A percentile compares a stretch with the other conserved stretches of the same genome.
phyloP scores from a whole-genome alignment of 2,888 invertebrate genomes.

The Macrostomum cliftonense region DNA sequence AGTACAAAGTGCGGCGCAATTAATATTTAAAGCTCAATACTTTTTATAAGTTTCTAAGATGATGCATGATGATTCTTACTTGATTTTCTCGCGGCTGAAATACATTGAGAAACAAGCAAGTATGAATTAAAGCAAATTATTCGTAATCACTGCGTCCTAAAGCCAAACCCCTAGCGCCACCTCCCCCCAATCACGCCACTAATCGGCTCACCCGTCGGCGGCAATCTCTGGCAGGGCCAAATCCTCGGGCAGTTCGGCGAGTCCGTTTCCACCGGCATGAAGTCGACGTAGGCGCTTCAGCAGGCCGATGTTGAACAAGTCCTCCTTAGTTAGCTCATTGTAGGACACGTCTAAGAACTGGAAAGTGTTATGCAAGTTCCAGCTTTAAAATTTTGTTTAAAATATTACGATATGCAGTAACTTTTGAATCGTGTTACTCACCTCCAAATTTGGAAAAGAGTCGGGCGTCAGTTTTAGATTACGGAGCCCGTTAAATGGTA shows the following conservation, averaged over 20 bases:
- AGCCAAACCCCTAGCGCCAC: too few relatives aligned
- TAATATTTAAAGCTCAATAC: too few relatives aligned
- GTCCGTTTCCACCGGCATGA: constrained; percentile 30
- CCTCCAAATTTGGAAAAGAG: constrained; percentile 28
- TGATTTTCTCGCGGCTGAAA: too few relatives aligned
- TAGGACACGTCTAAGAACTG: constrained; percentile 34
- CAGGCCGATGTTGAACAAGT: constrained; percentile 26
- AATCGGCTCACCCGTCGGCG: neutral
- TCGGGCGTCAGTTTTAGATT: constrained; percentile 20
- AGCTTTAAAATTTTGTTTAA: neutral
- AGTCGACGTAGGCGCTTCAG: constrained; percentile 25
- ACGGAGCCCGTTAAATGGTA: constrained; percentile 31
- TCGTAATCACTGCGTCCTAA: too few relatives aligned
- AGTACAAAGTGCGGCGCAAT: too few relatives aligned
- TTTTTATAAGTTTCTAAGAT: too few relatives aligned
- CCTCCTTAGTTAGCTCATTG: constrained; percentile 31
- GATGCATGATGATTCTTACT: too few relatives aligned
- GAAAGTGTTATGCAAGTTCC: constrained; percentile 7
- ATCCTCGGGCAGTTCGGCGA: constrained; percentile 24
- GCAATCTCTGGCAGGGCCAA: constrained; percentile 23
- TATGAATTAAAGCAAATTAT: too few relatives aligned
- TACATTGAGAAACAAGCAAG: too few relatives aligned
- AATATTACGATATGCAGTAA: neutral
- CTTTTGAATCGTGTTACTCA: constrained; percentile 9
- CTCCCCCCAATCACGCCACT: too few relatives aligned